Evolutionary conservation across 2,797 vertebrate species (phyloP).

Genomic region (Urophycis tenuis): DNA sequence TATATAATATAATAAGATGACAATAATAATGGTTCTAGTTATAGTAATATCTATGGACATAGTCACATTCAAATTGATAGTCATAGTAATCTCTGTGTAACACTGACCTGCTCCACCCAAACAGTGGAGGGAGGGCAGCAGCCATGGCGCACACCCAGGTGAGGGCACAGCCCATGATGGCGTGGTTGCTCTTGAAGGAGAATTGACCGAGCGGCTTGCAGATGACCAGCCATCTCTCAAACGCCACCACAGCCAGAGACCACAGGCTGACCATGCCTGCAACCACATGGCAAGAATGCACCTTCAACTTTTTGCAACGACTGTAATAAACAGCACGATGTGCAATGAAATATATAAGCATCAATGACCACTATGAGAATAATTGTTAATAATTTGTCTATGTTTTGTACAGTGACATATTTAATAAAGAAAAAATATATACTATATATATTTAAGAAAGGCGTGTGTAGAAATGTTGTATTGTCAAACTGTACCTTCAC

Average conservation of each 20-base stretch:
- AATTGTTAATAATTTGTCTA: neutral
- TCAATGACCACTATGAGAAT: neutral
- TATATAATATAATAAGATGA: too few relatives aligned
- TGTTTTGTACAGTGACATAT: neutral
- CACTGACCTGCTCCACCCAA: slow-evolving; percentile 74
- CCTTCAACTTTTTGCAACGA: too few relatives aligned
- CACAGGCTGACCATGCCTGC: slow-evolving; percentile 75
- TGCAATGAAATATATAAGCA: neutral
- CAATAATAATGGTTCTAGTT: neutral
- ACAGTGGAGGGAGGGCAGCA: slow-evolving; percentile 62
- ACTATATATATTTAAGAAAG: neutral
- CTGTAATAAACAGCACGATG: neutral
- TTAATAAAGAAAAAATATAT: too few relatives aligned
- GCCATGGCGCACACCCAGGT: slow-evolving; percentile 63
- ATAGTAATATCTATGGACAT: neutral
- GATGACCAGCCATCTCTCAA: slow-evolving; percentile 73
- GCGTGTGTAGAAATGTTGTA: neutral
- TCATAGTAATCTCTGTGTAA: neutral
- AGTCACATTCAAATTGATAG: neutral
- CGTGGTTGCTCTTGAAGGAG: slow-evolving; percentile 65
- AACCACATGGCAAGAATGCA: slow-evolving; percentile 17
- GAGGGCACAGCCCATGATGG: slow-evolving; percentile 59
- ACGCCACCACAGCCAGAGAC: slow-evolving; percentile 72
- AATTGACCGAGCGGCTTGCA: slow-evolving; percentile 75
- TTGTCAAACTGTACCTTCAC: too few relatives aligned